Conservation (phyloP, 2,888 invertebrate genomes). For the Caenorhabditis sp. region DNA sequence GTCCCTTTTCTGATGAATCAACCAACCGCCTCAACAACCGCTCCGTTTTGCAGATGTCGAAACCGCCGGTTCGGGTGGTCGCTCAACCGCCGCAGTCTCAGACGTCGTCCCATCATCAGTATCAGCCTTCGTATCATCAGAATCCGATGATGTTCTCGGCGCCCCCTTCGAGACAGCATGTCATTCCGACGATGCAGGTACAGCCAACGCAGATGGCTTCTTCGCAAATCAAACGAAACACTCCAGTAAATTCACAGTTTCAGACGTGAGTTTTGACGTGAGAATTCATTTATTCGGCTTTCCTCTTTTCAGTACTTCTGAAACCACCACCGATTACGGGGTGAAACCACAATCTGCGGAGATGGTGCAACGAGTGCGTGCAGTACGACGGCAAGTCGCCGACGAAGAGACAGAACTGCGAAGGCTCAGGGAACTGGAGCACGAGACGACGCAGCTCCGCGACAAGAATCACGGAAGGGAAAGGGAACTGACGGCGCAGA, state of each 20-base stretch:
- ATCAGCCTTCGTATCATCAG: conserved; percentile 13
- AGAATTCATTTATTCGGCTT: not conserved
- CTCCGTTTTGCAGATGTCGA: conserved; percentile 64
- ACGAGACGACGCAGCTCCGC: conserved; percentile 59
- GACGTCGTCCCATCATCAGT: conserved; percentile 11
- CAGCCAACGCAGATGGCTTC: conserved; percentile 65
- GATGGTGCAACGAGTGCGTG: conserved; percentile 54
- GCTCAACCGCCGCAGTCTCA: conserved; percentile 47
- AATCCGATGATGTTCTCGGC: conserved; percentile 33
- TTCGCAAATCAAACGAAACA: conserved; percentile 45
- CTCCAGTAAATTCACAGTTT: conserved; percentile 26
- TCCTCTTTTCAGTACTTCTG: conserved; percentile 32
- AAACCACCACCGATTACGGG: conserved; percentile 11
- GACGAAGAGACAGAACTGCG: conserved; percentile 73
- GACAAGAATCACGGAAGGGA: conserved; percentile 55
- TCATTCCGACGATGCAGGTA: conserved; percentile 64
- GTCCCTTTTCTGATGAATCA: conserved; percentile 21
- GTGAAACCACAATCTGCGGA: conserved; percentile 41
- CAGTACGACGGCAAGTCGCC: conserved; percentile 68
- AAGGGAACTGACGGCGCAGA: conserved; percentile 54
- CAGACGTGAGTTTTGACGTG: conserved; percentile 10
- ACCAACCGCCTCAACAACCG: not conserved
- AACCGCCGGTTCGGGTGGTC: conserved; percentile 64
- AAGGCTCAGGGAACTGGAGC: conserved; percentile 61
- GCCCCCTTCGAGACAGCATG: conserved; percentile 13